phyloP scores from a whole-genome alignment of 1,140 invertebrate genomes.

The Monomorium pharaonis region DNA sequence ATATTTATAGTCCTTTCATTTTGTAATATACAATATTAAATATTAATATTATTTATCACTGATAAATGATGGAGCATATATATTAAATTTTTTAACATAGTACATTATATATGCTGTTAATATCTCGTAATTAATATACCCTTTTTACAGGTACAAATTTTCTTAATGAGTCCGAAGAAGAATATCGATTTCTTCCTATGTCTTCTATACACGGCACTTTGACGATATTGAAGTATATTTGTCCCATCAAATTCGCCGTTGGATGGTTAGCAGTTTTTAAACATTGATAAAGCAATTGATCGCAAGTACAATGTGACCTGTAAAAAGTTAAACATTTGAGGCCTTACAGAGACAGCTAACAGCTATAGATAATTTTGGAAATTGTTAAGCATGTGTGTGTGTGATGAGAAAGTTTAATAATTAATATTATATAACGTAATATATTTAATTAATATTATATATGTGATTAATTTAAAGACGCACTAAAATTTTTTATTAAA shows the following conservation, averaged over 20 bases:
- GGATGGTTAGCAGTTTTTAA: conserved; percentile 90
- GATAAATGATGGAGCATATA: not conserved
- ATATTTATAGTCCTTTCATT: conserved; percentile 12
- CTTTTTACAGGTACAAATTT: conserved; percentile 72
- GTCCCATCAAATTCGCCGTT: conserved; percentile 91
- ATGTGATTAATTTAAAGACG: not conserved
- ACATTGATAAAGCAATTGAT: conserved; percentile 92
- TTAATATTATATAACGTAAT: no score
- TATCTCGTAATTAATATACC: conserved; percentile 60
- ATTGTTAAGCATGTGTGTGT: not conserved
- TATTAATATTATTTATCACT: conserved; percentile 12
- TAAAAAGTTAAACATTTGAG: conserved; percentile 16
- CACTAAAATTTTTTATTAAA: not conserved
- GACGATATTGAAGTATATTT: conserved; percentile 95
- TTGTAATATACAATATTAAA: not conserved
- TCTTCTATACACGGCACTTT: conserved; percentile 92
- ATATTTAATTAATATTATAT: not conserved
- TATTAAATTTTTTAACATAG: not conserved
- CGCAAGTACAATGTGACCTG: conserved; percentile 94
- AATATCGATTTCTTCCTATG: conserved; percentile 66
- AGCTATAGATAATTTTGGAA: not conserved
- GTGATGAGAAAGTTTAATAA: conserved; percentile 22
- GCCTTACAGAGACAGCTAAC: not conserved
- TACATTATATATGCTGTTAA: not conserved
- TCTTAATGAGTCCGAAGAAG: conserved; percentile 34